Evolutionary conservation across 2,888 invertebrate genomes (phyloP).

Genomic region (Oscheius onirici): DNA sequence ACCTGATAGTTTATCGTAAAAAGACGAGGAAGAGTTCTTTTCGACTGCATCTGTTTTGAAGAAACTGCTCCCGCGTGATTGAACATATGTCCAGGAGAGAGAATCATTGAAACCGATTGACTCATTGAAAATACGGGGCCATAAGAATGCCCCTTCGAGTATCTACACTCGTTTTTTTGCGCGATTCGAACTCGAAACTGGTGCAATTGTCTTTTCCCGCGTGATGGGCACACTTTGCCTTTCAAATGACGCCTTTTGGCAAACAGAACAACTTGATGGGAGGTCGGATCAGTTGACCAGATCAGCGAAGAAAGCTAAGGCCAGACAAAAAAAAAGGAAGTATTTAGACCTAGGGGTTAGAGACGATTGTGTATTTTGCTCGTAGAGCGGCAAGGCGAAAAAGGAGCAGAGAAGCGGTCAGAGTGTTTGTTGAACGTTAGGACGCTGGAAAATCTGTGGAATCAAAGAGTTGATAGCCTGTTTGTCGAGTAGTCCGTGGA

Average conservation of each 20-base stretch:
- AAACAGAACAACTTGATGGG: neutral
- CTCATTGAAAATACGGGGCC: neutral
- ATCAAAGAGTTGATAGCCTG: no score
- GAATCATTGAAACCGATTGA: neutral
- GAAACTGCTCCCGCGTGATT: neutral
- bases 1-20: no score
- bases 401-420: no score
- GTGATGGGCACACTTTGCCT: neutral
- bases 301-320: neutral
- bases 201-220: slow-evolving; percentile 14
- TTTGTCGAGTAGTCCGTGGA: no score
- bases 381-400: neutral
- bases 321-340: neutral
- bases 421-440: no score
- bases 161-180: neutral
- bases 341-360: neutral
- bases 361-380: neutral
- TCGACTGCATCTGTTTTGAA: neutral
- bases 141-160: neutral
- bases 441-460: no score
- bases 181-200: neutral
- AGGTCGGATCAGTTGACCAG: neutral
- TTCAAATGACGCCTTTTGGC: slow-evolving; percentile 2
- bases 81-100: neutral
- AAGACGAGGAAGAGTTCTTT: no score